Evolutionary conservation across 2,888 invertebrate genomes (phyloP).

Genomic region (Heliconius ismenius): DNA sequence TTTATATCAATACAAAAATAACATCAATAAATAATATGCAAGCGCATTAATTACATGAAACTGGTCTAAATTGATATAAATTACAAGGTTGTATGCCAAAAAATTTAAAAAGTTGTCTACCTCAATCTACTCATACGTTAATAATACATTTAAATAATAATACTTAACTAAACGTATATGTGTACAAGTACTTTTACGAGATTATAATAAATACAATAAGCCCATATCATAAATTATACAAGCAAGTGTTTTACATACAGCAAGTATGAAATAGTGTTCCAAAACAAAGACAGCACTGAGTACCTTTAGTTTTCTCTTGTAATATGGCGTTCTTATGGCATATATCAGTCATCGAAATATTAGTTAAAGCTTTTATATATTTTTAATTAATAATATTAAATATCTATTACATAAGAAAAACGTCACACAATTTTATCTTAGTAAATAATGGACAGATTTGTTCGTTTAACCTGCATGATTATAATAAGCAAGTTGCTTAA

Average conservation of each 20-base stretch:
- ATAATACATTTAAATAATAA: conserved; percentile 16
- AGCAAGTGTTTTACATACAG: conserved; percentile 27
- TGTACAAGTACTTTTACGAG: conserved; percentile 21
- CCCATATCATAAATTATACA: conserved; percentile 19
- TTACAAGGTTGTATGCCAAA: conserved; percentile 37
- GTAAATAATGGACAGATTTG: conserved; percentile 13
- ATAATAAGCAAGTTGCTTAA: conserved; percentile 7
- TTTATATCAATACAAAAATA: conserved; percentile 67
- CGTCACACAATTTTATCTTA: conserved; percentile 9
- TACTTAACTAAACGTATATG: neutral
- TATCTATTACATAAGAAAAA: conserved; percentile 25
- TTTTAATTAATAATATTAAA: conserved; percentile 34
- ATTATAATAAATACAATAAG: conserved; percentile 21
- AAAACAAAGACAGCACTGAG: conserved; percentile 26
- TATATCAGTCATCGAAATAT: conserved; percentile 63
- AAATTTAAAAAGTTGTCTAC: conserved; percentile 28
- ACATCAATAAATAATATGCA: conserved; percentile 73
- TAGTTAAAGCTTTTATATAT: conserved; percentile 65
- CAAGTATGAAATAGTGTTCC: conserved; percentile 4
- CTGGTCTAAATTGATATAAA: conserved; percentile 39
- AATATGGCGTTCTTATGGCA: conserved; percentile 64
- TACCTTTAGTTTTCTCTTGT: conserved; percentile 17
- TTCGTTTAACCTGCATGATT: conserved; percentile 6
- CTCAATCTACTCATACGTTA: conserved; percentile 9
- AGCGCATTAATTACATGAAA: conserved; percentile 60